Percentiles rank a stretch among this genome's conserved stretches.
Evolutionary conservation across 2,888 invertebrate genomes (phyloP).

Genomic region (Ichneumon xanthorius): DNA sequence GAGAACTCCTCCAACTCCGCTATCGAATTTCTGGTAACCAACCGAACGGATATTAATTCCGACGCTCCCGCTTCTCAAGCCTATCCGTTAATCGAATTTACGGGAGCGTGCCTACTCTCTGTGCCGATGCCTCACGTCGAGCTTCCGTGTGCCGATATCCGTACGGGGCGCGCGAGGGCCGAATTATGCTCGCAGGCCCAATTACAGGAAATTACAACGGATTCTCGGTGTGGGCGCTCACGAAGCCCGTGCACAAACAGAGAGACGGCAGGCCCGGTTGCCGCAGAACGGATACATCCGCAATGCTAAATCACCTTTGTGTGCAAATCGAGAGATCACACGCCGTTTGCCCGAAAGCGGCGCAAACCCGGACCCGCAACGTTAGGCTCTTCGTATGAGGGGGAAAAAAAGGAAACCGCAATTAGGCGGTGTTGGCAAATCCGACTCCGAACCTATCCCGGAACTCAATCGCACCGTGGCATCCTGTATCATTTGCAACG

Average conservation of each 20-base stretch:
- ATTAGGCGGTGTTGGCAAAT: not conserved
- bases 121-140: slow-evolving; percentile 29
- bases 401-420: not conserved
- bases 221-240: slow-evolving; percentile 57
- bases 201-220: slow-evolving; percentile 66
- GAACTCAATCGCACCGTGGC: not conserved
- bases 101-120: slow-evolving; percentile 62
- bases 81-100: slow-evolving; percentile 80
- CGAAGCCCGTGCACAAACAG: slow-evolving; percentile 13
- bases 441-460: not conserved
- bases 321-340: not conserved
- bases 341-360: not conserved
- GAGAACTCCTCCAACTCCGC: slow-evolving; percentile 61
- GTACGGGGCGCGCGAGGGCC: slow-evolving; percentile 17
- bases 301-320: not conserved
- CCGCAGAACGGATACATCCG: not conserved
- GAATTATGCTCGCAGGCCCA: slow-evolving; percentile 50
- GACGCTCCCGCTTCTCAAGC: slow-evolving; percentile 74
- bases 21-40: slow-evolving; percentile 78
- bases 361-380: not conserved
- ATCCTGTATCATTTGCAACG: no score
- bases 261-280: not conserved
- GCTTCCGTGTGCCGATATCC: slow-evolving; percentile 16
- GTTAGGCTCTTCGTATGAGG: no score
- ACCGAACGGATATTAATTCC: slow-evolving; percentile 81